Evolutionary conservation across 2,797 vertebrate genomes (phyloP).

Genomic region (Tragelaphus oryx): DNA sequence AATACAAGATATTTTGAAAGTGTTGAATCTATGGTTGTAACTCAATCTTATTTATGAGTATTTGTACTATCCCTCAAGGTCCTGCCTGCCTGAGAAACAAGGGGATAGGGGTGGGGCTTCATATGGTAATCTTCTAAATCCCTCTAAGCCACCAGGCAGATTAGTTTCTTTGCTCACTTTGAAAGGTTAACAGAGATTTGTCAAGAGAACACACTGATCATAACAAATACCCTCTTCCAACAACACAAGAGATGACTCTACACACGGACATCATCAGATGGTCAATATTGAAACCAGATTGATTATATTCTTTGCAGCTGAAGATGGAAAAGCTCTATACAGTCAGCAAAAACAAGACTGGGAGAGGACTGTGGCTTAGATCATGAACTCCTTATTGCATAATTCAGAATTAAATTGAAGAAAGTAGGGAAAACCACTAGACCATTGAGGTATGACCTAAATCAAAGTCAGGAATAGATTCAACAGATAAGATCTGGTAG

Average conservation of each 20-base stretch:
- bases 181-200: neutral
- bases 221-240: neutral
- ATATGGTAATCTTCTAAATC: neutral
- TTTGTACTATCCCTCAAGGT: neutral
- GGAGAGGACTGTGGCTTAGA: neutral
- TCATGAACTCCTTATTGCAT: neutral
- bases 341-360: neutral
- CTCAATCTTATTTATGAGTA: neutral
- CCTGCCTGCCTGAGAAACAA: neutral
- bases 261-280: neutral
- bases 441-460: neutral
- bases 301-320: neutral
- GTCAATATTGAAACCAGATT: neutral
- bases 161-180: neutral
- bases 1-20: neutral
- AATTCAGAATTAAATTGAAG: neutral
- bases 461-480: neutral
- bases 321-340: neutral
- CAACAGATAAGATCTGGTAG: neutral
- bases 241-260: neutral
- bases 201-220: neutral
- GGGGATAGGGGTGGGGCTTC: neutral
- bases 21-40: neutral
- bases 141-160: neutral
- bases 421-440: neutral